Conservation (phyloP, 2,888 invertebrate genomes). For the Mamestra brassicae region DNA sequence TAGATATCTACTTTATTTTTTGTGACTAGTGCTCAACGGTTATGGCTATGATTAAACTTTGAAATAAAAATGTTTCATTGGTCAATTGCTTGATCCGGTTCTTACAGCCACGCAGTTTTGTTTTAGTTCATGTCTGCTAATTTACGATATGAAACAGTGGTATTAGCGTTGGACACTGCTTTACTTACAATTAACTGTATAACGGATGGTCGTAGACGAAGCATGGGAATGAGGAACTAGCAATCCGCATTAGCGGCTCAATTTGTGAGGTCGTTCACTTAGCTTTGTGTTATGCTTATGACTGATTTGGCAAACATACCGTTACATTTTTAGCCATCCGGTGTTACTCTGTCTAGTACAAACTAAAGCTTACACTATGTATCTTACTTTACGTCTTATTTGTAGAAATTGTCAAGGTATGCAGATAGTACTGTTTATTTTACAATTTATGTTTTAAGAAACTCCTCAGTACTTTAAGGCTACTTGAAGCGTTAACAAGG, state of each 20-base stretch:
- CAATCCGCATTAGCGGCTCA: conserved; percentile 67
- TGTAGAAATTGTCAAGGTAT: conserved; percentile 59
- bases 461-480: conserved; percentile 20
- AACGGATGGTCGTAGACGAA: conserved; percentile 45
- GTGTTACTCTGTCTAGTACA: conserved; percentile 54
- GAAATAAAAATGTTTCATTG: not conserved
- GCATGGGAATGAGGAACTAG: conserved; percentile 63
- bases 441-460: conserved; percentile 15
- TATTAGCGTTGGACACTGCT: conserved; percentile 34
- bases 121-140: conserved; percentile 18
- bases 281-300: conserved; percentile 78
- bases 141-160: conserved; percentile 18
- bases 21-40: not conserved
- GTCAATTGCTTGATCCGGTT: conserved; percentile 14
- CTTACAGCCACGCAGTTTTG: not conserved
- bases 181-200: conserved; percentile 55
- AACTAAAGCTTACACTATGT: conserved; percentile 35
- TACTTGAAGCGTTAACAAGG: conserved; percentile 29
- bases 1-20: not conserved
- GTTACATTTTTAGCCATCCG: conserved; percentile 81
- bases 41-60: not conserved
- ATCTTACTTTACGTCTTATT: conserved; percentile 36
- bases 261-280: conserved; percentile 85
- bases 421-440: conserved; percentile 43
- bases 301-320: conserved; percentile 85